Conservation (phyloP, 1,140 invertebrate species). For the Saccostrea echinata region DNA sequence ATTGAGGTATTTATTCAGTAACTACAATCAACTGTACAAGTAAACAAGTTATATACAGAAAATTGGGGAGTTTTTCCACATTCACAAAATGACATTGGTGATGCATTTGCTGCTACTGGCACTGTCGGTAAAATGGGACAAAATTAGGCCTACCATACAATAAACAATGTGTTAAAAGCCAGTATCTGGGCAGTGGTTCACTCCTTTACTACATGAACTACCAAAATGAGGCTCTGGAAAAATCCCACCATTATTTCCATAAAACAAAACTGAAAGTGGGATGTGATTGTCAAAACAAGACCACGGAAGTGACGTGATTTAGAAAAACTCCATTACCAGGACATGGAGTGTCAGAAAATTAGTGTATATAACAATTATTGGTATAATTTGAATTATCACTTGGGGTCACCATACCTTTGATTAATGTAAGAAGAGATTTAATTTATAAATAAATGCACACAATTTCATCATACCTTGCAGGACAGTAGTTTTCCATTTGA, state of each 20-base stretch:
- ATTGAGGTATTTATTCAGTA: constrained; percentile 39
- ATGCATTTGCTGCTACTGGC: constrained; percentile 9
- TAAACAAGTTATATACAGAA: constrained; percentile 18
- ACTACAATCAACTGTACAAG: constrained; percentile 30
- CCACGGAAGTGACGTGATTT: no score
- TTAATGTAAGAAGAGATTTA: no score
- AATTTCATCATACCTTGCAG: no score
- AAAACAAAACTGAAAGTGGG: not conserved
- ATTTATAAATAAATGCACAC: no score
- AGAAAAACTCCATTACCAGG: no score
- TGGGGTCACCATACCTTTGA: no score
- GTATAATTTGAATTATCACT: no score
- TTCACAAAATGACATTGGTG: not conserved
- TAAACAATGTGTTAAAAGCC: not conserved
- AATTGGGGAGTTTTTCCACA: not conserved
- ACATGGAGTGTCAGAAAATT: no score
- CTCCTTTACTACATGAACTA: not conserved
- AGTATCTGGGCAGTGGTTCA: not conserved
- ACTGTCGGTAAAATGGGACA: not conserved
- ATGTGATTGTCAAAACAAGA: not conserved
- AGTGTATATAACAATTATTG: no score
- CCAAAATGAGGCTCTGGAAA: not conserved
- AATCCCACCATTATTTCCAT: not conserved
- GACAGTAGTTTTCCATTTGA: no score
- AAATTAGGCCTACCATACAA: not conserved